Percentiles rank a stretch among this genome's conserved stretches.
Conservation (phyloP, 2,113 vertebrate genomes). For the Mus pahari region DNA sequence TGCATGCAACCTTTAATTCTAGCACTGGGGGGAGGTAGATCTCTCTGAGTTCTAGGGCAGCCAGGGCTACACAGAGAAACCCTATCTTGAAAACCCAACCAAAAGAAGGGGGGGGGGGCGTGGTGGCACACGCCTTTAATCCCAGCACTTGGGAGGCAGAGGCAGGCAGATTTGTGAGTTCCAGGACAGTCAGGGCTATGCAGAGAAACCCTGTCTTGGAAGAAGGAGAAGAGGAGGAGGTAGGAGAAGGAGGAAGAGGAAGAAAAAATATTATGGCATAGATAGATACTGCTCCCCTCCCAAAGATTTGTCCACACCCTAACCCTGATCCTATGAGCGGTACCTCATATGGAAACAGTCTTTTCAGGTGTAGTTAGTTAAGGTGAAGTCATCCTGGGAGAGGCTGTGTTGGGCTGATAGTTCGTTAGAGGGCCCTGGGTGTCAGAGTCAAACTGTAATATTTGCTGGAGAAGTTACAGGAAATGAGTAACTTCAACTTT, state of each 20-base stretch:
- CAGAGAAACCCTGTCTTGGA: background rate
- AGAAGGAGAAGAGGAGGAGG: too few species aligned
- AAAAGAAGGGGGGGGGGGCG: too few species aligned
- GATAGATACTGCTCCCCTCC: background rate
- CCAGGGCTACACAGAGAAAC: too few species aligned
- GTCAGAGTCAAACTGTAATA: background rate
- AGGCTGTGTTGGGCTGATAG: background rate
- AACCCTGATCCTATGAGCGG: background rate
- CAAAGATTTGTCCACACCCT: background rate
- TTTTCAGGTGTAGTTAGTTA: background rate
- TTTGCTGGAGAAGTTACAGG: background rate
- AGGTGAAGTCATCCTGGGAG: background rate
- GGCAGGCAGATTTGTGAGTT: background rate
- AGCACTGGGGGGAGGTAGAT: background rate
- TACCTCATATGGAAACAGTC: background rate
- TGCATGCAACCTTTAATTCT: background rate
- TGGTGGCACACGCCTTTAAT: too few species aligned
- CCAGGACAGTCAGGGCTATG: background rate
- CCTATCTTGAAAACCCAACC: too few species aligned
- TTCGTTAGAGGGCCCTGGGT: background rate
- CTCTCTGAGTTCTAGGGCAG: background rate
- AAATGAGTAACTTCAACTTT: background rate
- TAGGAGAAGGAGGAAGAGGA: background rate
- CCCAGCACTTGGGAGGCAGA: background rate
- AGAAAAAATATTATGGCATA: background rate